Conservation (phyloP, 2,797 vertebrate species). For the Rhinella marina region DNA sequence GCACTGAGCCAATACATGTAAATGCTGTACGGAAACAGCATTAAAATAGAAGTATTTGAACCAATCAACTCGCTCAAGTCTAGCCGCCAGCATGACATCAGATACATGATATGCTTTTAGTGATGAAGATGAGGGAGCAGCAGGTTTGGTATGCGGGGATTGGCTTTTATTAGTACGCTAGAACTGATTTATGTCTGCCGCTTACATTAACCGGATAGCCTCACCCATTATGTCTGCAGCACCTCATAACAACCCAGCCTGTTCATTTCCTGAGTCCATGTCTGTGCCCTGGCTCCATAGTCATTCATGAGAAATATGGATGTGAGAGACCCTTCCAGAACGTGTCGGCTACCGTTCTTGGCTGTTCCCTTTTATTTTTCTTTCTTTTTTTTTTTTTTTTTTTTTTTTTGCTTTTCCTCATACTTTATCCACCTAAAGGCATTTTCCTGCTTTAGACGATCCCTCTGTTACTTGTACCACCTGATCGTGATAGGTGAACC, state of each 20-base stretch:
- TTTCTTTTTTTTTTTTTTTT: too few relatives aligned
- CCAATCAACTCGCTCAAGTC: too few relatives aligned
- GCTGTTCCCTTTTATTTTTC: too few relatives aligned
- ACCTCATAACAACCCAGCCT: constrained; percentile 42
- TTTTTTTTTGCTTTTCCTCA: too few relatives aligned
- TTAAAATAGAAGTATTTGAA: too few relatives aligned
- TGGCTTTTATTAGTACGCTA: background rate
- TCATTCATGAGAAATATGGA: background rate
- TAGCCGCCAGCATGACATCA: background rate
- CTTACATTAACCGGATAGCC: constrained; percentile 24
- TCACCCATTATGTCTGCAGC: constrained; percentile 20
- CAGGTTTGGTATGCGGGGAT: too few relatives aligned
- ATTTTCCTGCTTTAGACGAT: too few relatives aligned
- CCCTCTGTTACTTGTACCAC: too few relatives aligned
- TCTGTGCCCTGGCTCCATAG: background rate
- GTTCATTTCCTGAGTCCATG: constrained; percentile 45
- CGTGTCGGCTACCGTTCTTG: background rate
- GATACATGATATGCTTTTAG: background rate
- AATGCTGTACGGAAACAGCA: too few relatives aligned
- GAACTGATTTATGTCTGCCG: constrained; percentile 32
- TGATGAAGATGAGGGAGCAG: background rate
- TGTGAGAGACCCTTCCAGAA: background rate
- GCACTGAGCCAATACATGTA: too few relatives aligned
- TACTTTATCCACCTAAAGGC: too few relatives aligned
- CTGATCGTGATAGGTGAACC: too few relatives aligned